phyloP scores from a whole-genome alignment of 1,140 invertebrate genomes.

The Drosophila sp. region DNA sequence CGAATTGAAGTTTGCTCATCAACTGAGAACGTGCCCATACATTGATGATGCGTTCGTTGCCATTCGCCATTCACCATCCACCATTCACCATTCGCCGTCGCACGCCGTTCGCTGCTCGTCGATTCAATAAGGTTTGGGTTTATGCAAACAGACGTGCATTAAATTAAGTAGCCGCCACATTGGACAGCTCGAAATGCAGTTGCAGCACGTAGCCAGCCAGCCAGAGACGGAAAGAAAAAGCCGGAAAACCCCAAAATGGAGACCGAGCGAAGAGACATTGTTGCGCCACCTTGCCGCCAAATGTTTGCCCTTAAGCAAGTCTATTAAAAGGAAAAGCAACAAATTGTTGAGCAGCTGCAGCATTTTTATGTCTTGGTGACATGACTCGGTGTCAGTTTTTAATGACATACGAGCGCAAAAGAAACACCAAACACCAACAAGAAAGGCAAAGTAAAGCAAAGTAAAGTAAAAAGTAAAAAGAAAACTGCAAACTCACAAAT shows the following conservation, averaged over 20 bases:
- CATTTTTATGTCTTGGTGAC: constrained; percentile 61
- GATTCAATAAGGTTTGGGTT: constrained; percentile 79
- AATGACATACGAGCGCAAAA: constrained; percentile 65
- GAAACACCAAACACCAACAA: neutral
- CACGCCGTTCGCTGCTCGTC: constrained; percentile 35
- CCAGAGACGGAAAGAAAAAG: constrained; percentile 41
- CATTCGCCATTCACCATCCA: constrained; percentile 25
- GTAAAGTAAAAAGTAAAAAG: constrained; percentile 36
- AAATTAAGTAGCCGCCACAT: constrained; percentile 75
- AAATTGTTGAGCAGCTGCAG: constrained; percentile 64
- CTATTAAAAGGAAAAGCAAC: constrained; percentile 59
- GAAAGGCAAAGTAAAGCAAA: neutral
- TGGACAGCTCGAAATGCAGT: constrained; percentile 58
- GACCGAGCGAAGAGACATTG: constrained; percentile 10
- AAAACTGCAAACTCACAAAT: constrained; percentile 77
- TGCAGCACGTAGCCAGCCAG: constrained; percentile 56
- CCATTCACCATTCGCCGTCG: constrained; percentile 32
- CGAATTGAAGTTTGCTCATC: constrained; percentile 79
- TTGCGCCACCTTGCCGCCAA: constrained; percentile 16
- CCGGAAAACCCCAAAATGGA: constrained; percentile 16
- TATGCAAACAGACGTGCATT: constrained; percentile 81
- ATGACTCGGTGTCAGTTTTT: constrained; percentile 61
- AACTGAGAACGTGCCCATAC: constrained; percentile 72
- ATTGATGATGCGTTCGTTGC: constrained; percentile 64
- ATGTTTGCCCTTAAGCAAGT: constrained; percentile 76